Evolutionary conservation across 2,888 invertebrate species (phyloP), one percentile per base, ranked within the genome.

Genomic region (Geophilus truncorum): DNA sequence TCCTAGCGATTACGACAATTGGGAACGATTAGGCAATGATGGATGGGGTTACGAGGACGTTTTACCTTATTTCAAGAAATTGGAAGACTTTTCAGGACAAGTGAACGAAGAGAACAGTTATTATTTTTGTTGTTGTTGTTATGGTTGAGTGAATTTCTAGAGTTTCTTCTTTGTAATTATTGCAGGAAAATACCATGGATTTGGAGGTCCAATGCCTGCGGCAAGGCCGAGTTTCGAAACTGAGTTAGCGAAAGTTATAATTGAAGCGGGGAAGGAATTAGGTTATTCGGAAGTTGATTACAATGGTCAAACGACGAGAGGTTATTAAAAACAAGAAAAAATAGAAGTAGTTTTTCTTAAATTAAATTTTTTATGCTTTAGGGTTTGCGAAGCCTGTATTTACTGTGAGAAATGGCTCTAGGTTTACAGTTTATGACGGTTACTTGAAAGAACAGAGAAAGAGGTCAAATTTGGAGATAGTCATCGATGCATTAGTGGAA

Each of bases 271-370:
- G 0, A 1, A 32, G 18, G 36, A 77, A 34, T 21, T 77, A 10
- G 77, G 77, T 77, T 77, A 77, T 77, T 3, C 32, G 18, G 77
- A 34, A 77, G 30, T 77, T 36, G 77, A 77, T 77, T 77, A 77
- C 36, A 77, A 77, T 77, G 77, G 77, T 15, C 10, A 36, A 34
- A 18, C 21, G 9, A 32, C 12, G 18, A 25, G 21, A 77, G 77
- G 77, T 77, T 30, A 12, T n/a, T 57, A 10, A 28, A n/a, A 70
- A 70, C 1, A 5, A 40, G 12, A n/a, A n/a, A 70, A 2, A 70
- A n/a, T 70, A n/a, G 10, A 15, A 9, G 12, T 23, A 70, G 3
- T 25, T 6, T n/a, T 70, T 70, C 1, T 70, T n/a, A n/a, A n/a
- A n/a, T 30, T 21, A 76, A 3, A 76, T 10, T 30, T 30, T 30